Evolutionary conservation across 2,888 invertebrate species (phyloP).

Genomic region (Portevinia maculata): DNA sequence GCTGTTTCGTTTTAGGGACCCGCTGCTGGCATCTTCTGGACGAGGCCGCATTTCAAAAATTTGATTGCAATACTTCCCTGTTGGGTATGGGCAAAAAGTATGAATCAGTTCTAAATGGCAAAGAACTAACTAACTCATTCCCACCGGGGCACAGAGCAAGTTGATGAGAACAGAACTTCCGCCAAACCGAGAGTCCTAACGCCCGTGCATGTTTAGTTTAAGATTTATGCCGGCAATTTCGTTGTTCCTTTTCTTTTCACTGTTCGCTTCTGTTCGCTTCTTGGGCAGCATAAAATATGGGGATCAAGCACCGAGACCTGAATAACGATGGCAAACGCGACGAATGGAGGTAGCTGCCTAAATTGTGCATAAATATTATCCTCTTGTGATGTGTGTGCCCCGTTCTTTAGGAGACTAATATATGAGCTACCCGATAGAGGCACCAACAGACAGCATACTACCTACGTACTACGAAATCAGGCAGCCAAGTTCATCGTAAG

Average conservation of each 20-base stretch:
- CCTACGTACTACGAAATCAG: not conserved
- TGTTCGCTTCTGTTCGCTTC: slow-evolving; percentile 31
- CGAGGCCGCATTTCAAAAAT: slow-evolving; percentile 64
- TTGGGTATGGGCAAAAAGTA: slow-evolving; percentile 28
- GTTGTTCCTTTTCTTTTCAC: slow-evolving; percentile 57
- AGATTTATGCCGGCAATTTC: slow-evolving; percentile 71
- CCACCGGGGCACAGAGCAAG: slow-evolving; percentile 1
- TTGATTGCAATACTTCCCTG: slow-evolving; percentile 36
- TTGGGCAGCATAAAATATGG: slow-evolving; percentile 55
- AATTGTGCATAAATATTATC: slow-evolving; percentile 72
- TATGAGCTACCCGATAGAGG: slow-evolving; percentile 60
- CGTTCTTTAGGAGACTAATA: slow-evolving; percentile 46
- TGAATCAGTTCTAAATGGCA: slow-evolving; percentile 62
- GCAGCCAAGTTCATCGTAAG: not conserved
- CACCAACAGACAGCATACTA: slow-evolving; percentile 28
- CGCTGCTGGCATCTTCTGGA: slow-evolving; percentile 38
- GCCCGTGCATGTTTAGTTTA: slow-evolving; percentile 61
- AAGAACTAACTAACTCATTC: slow-evolving; percentile 18
- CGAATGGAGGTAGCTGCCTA: slow-evolving; percentile 65
- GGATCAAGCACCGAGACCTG: slow-evolving; percentile 46
- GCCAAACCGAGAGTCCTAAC: slow-evolving; percentile 23
- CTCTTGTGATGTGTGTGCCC: slow-evolving; percentile 41
- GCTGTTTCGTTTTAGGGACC: slow-evolving; percentile 6
- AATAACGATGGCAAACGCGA: slow-evolving; percentile 44
- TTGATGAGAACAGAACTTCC: slow-evolving; percentile 62